A percentile compares a stretch with the other conserved stretches of the same genome.
Evolutionary conservation across 2,888 invertebrate species (phyloP).

Genomic region (Julus scandinavius): DNA sequence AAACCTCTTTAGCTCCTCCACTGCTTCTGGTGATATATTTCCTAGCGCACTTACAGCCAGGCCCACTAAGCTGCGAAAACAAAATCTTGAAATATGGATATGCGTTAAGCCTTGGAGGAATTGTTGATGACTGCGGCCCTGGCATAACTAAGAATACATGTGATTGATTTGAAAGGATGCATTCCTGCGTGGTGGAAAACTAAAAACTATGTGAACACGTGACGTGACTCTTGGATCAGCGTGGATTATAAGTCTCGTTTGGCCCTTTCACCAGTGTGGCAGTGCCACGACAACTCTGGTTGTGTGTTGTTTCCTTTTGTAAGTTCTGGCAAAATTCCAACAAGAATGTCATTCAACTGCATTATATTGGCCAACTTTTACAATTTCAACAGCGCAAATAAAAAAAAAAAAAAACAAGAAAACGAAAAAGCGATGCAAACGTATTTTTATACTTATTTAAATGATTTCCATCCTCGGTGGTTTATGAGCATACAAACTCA

Average conservation of each 20-base stretch:
- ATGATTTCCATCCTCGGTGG: not conserved
- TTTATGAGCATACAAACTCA: constrained; percentile 8
- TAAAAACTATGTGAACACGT: not conserved
- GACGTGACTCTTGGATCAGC: not conserved
- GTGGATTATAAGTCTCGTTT: not conserved
- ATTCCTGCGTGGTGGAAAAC: not conserved
- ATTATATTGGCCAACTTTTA: not conserved
- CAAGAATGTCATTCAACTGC: not conserved
- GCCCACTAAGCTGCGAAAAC: not conserved
- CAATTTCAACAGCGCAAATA: constrained; percentile 10
- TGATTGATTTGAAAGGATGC: not conserved
- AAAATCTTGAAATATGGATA: constrained; percentile 4
- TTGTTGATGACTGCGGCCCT: not conserved
- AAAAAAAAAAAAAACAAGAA: not conserved
- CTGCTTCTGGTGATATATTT: not conserved
- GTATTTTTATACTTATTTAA: constrained; percentile 14
- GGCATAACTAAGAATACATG: not conserved
- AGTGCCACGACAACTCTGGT: not conserved
- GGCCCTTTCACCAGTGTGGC: not conserved
- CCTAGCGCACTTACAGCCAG: too few species aligned
- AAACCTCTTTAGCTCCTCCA: not conserved
- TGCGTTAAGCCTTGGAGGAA: not conserved
- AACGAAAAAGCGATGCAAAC: not conserved
- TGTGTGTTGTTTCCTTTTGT: not conserved
- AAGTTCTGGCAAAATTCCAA: not conserved